Evolutionary conservation across 2,888 invertebrate genomes (phyloP).

Genomic region (Salticus scenicus): DNA sequence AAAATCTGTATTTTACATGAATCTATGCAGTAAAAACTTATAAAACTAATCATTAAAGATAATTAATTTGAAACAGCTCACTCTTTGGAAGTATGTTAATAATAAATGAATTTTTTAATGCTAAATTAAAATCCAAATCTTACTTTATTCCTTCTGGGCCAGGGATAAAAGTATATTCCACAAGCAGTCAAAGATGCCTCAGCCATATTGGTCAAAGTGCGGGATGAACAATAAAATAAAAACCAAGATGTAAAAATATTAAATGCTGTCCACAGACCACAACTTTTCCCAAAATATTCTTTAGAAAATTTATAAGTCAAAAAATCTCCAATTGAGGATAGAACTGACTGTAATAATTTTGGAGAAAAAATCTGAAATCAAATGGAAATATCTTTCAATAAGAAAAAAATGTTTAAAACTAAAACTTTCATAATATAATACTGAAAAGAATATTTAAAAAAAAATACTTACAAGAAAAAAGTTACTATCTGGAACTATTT

Average conservation of each 20-base stretch:
- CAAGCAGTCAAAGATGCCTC: constrained; percentile 89
- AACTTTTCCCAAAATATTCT: constrained; percentile 76
- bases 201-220: constrained; percentile 90
- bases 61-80: too few relatives aligned
- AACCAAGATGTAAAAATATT: constrained; percentile 89
- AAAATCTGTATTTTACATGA: too few relatives aligned
- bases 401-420: background rate
- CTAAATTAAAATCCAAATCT: background rate
- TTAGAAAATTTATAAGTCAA: constrained; percentile 79
- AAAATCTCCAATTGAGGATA: constrained; percentile 87
- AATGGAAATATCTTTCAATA: background rate
- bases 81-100: too few relatives aligned
- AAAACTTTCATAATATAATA: background rate
- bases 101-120: too few relatives aligned
- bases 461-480: constrained; percentile 80
- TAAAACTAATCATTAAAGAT: too few relatives aligned
- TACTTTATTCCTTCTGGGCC: constrained; percentile 69
- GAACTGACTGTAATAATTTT: constrained; percentile 86
- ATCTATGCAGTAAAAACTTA: too few relatives aligned
- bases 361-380: constrained; percentile 83
- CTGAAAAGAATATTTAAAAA: background rate
- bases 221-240: constrained; percentile 90
- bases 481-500: constrained; percentile 83
- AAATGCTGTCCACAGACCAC: constrained; percentile 84
- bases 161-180: constrained; percentile 83